Evolutionary conservation across 2,888 invertebrate species (phyloP), one percentile per base, ranked within the genome.

Genomic region (Hemithea aestivaria): DNA sequence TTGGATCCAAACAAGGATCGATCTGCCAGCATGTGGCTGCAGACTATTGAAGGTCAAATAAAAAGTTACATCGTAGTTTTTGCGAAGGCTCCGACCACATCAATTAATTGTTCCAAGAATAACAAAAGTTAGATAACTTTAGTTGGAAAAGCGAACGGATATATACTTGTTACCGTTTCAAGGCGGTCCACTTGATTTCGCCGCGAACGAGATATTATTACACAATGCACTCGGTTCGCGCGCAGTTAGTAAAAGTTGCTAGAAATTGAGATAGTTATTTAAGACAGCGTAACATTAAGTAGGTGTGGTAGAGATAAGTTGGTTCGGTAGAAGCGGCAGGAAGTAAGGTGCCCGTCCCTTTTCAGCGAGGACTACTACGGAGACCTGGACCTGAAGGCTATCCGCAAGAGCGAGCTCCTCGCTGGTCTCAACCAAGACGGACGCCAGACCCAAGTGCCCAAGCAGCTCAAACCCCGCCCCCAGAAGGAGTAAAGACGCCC

Each of bases 321-420:
- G 16, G 67, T 49, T 61, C 60, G 64, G 56, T 65, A 66, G 73
- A 68, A 62, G 69, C 65, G 73, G 73, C 71, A 73, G 77, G 79
- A 71, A 75, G 82, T 84, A 84, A 84, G 83, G 75, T 79, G 56
- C 71, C 74, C 80, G 73, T 84, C 72, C 78, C 73, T 82, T 84
- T 91, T 90, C 94, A 96, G 96, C 90, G 96, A 96, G 91, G 96
- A 96, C 92, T 96, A 96, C 92, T 96, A 96, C 76, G 96, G 96
- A 61, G 96, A 96, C 87, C 88, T 96, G 92, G 96, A 96, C 88
- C 90, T 96, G 90, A 96, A 96, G 93, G 91, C 93, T 88, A 95
- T 96, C 91, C 93, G 95, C 88, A 96, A 96, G 91, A 95, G 95
- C 88, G 96, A 96, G 87, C 91, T 96, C 64, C 91, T 95, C 74